Evolutionary conservation across 2,113 vertebrate species (phyloP), one percentile per base, ranked within the genome.

Genomic region (Corydoras sp.): DNA sequence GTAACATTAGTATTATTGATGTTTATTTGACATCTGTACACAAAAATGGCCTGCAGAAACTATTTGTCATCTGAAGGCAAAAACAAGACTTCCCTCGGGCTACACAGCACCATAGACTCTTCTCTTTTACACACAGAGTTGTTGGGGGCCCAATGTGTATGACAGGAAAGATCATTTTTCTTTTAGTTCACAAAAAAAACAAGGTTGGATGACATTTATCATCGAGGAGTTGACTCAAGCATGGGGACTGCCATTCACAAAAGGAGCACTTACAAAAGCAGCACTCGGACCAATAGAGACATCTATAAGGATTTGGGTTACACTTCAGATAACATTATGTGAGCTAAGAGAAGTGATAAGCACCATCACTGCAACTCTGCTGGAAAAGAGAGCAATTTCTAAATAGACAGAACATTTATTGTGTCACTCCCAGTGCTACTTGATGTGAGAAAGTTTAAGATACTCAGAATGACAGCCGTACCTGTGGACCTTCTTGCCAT

Each of bases 211-310:
- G 73, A 69, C 73, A 76, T 80, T 74, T 69, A 62, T 31, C 18
- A n/a, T 58, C 62, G 59, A 71, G 69, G 9, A 77, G 49, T 51
- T 54, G 35, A 43, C 35, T 43, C 35, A 51, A 76, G 69, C 61
- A 75, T 60, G 71, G 31, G n/a, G 68, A 65, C 71, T 77, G 75
- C 18, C 78, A 80, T 77, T 77, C 72, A 77, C 35, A 77, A 77
- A 60, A 68, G 56, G 48, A 71, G 65, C 58, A 35, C 24, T 43
- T 43, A 43, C 35, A 43, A 43, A 43, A 43, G 35, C 35, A 5
- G 35, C 35, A 43, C 35, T 43, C 2, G 35, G 35, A 43, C 35
- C 35, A 43, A 43, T 43, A 43, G 35, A 43, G 35, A 43, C 35
- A 43, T 43, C 35, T 43, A 43, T 43, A 43, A 43, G 35, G 35